Percentiles rank a stretch among this genome's conserved stretches.
phyloP scores from a whole-genome alignment of 2,888 invertebrate species.

The Pyrrhosoma nymphula region DNA sequence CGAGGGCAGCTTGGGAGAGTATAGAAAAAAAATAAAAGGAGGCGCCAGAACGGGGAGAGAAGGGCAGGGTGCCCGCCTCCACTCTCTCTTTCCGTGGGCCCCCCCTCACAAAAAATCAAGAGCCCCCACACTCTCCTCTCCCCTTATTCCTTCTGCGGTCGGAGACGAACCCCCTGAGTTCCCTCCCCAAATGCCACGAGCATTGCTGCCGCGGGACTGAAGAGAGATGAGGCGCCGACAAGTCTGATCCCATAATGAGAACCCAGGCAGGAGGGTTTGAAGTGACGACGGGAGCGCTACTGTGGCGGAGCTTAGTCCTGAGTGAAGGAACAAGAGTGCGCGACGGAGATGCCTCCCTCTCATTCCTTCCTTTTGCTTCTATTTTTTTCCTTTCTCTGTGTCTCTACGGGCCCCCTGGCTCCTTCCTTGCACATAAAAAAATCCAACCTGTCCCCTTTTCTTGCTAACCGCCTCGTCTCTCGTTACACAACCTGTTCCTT shows the following conservation, averaged over 20 bases:
- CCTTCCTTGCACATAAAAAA: slow-evolving; percentile 35
- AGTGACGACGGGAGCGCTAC: slow-evolving; percentile 44
- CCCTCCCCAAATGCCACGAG: background rate
- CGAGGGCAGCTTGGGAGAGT: background rate
- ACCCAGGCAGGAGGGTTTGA: slow-evolving; percentile 46
- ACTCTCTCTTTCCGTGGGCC: background rate
- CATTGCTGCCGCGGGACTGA: background rate
- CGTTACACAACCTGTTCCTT: slow-evolving; percentile 59
- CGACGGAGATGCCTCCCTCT: background rate
- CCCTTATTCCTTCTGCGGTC: background rate
- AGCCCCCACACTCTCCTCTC: background rate
- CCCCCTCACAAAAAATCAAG: slow-evolving; percentile 16
- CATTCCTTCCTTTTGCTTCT: background rate
- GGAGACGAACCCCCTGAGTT: background rate
- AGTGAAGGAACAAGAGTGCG: background rate
- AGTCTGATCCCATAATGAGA: slow-evolving; percentile 67
- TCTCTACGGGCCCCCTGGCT: background rate
- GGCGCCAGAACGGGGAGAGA: slow-evolving; percentile 46
- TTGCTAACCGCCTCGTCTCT: slow-evolving; percentile 42
- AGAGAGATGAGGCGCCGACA: slow-evolving; percentile 59
- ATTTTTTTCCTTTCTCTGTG: background rate
- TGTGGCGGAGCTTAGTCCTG: slow-evolving; percentile 25
- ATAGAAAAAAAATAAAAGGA: slow-evolving; percentile 29
- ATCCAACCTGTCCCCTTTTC: background rate
- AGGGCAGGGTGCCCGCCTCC: slow-evolving; percentile 10